phyloP scores from a whole-genome alignment of 2,797 vertebrate genomes.

The Melanogrammus aeglefinus region DNA sequence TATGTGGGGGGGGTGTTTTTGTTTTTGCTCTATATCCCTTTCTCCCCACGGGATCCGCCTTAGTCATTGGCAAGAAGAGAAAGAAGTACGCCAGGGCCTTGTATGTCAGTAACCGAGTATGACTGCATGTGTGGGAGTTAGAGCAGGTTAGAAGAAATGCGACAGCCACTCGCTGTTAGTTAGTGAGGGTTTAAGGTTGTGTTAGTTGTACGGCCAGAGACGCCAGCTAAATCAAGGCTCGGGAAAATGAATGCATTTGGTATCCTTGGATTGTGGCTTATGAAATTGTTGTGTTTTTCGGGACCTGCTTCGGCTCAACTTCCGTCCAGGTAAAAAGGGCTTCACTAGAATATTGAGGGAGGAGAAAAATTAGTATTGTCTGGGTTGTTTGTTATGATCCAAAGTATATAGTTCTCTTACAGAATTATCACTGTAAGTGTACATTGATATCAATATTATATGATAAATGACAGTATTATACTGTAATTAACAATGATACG shows the following conservation, averaged over 20 bases:
- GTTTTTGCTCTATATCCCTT: neutral
- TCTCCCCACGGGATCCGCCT: neutral
- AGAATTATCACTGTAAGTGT: neutral
- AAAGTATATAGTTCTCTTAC: neutral
- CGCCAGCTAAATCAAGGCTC: neutral
- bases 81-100: neutral
- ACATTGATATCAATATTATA: too few relatives aligned
- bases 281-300: neutral
- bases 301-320: conserved; percentile 2
- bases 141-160: neutral
- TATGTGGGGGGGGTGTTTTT: neutral
- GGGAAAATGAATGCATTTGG: neutral
- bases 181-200: neutral
- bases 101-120: neutral
- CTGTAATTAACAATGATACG: too few relatives aligned
- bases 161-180: neutral
- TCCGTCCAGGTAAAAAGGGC: neutral
- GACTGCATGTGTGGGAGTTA: conserved; percentile 34
- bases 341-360: neutral
- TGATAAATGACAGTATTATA: neutral
- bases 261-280: neutral
- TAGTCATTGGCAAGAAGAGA: neutral
- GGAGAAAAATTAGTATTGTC: neutral
- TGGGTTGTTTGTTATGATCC: neutral
- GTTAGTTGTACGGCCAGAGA: neutral